phyloP scores from a whole-genome alignment of 2,113 vertebrate species.

The Orientallactaga bullata region DNA sequence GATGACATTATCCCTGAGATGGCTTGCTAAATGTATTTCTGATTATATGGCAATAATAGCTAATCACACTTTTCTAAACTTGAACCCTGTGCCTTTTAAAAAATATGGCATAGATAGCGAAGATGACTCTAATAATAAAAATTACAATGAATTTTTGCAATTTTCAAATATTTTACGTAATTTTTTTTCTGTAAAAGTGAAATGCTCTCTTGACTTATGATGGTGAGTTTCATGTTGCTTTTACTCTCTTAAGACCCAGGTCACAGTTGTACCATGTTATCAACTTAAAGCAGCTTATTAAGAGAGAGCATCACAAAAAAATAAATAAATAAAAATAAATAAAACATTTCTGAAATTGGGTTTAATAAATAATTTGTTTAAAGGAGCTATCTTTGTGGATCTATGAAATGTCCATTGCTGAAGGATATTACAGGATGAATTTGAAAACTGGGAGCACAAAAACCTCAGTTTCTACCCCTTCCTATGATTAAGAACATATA shows the following conservation, averaged over 20 bases:
- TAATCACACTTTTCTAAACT: constrained; percentile 25
- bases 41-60: neutral
- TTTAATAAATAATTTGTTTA: constrained; percentile 50
- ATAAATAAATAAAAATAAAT: constrained; percentile 27
- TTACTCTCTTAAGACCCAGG: neutral
- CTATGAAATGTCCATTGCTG: neutral
- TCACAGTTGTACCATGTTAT: neutral
- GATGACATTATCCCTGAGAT: neutral
- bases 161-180: neutral
- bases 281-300: constrained; percentile 35
- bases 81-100: neutral
- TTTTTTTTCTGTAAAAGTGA: neutral
- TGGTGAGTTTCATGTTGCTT: neutral
- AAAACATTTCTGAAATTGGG: constrained; percentile 40
- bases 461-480: neutral
- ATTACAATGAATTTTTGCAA: neutral
- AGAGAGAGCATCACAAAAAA: neutral
- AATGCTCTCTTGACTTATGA: constrained; percentile 12
- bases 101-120: neutral
- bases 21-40: neutral
- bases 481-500: constrained; percentile 31
- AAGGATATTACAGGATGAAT: neutral
- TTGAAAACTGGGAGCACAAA: neutral
- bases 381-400: constrained; percentile 41
- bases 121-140: constrained; percentile 12